Conservation (phyloP, 2,113 vertebrate species). For the Passer montanus region DNA sequence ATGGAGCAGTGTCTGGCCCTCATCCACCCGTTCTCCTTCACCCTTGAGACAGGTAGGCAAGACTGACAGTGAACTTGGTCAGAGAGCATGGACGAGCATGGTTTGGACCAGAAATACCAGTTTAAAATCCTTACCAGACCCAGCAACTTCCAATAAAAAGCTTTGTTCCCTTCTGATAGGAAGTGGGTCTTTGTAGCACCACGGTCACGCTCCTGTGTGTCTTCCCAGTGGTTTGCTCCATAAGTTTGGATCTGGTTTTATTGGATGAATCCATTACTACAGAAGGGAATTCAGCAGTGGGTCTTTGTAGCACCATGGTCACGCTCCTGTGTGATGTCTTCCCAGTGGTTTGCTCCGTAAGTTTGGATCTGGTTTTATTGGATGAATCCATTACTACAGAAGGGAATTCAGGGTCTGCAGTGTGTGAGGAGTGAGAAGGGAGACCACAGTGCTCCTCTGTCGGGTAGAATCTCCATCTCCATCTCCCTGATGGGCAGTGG, state of each 20-base stretch:
- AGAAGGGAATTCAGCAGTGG: too few relatives aligned
- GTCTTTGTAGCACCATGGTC: too few relatives aligned
- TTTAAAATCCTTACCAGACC: not conserved
- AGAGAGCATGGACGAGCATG: accelerated
- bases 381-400: too few relatives aligned
- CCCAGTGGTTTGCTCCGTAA: too few relatives aligned
- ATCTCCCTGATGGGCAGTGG: not conserved
- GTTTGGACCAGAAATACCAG: not conserved
- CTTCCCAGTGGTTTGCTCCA: not conserved
- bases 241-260: not conserved
- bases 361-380: too few relatives aligned
- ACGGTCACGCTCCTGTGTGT: accelerated
- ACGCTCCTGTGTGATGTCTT: too few relatives aligned
- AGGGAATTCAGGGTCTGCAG: not conserved
- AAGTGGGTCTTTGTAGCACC: not conserved
- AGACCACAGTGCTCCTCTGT: accelerated
- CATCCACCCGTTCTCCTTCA: not conserved
- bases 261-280: not conserved
- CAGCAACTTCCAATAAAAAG: not conserved
- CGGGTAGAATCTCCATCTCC: not conserved
- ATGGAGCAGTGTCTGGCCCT: not conserved
- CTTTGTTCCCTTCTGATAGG: not conserved
- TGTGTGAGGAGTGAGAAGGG: not conserved
- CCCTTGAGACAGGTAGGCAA: not conserved
- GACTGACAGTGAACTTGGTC: not conserved